A percentile compares a stretch with the other conserved stretches of the same genome.
Conservation (phyloP, 2,797 vertebrate species). For the Nyctalus aviator region DNA sequence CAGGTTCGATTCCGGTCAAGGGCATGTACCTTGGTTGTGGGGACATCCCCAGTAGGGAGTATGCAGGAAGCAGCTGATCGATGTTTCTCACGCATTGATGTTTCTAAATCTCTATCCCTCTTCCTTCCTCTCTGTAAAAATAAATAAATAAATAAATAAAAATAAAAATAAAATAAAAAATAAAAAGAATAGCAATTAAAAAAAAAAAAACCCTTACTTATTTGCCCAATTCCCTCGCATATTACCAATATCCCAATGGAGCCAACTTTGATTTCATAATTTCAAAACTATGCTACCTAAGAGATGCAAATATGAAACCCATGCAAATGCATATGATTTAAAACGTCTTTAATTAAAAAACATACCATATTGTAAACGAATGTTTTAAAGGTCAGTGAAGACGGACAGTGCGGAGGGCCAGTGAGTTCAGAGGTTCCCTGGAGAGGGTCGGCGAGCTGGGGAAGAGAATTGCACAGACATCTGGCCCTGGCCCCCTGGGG, state of each 20-base stretch:
- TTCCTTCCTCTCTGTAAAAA: too few relatives aligned
- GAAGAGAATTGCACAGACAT: background rate
- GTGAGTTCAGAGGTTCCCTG: background rate
- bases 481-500: background rate
- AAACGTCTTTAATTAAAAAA: background rate
- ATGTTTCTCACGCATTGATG: too few relatives aligned
- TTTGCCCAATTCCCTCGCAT: background rate
- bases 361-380: background rate
- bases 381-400: background rate
- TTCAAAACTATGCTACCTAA: background rate
- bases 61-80: too few relatives aligned
- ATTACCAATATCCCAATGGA: background rate
- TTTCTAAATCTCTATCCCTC: too few relatives aligned
- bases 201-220: background rate
- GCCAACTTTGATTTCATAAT: background rate
- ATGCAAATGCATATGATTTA: background rate
- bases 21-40: too few relatives aligned
- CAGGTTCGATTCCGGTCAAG: too few relatives aligned
- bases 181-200: too few relatives aligned
- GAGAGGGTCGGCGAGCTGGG: background rate
- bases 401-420: background rate
- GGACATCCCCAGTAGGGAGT: too few relatives aligned
- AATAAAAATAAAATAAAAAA: too few relatives aligned
- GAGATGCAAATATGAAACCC: background rate
- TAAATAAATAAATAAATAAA: too few relatives aligned